Conservation (phyloP, 1,140 invertebrate species). For the Anastatus disparis region DNA sequence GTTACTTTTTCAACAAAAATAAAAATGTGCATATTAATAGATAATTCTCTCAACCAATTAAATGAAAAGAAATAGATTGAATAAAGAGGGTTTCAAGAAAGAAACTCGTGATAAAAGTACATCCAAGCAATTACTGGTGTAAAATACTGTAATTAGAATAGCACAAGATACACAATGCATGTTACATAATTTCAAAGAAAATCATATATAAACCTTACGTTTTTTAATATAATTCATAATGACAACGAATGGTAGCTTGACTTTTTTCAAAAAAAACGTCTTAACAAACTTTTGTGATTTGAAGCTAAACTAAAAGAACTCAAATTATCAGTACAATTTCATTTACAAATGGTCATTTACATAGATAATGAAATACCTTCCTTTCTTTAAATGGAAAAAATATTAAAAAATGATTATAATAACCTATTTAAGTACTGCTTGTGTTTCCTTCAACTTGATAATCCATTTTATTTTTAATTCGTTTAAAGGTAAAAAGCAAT, state of each 20-base stretch:
- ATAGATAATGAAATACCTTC: no score
- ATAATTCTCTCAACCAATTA: no score
- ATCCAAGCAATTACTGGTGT: constrained; percentile 22
- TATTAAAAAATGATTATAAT: neutral
- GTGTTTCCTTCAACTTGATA: neutral
- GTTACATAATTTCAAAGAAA: constrained; percentile 29
- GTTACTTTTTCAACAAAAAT: neutral
- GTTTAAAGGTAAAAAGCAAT: constrained; percentile 25
- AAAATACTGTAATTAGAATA: constrained; percentile 43
- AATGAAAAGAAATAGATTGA: neutral
- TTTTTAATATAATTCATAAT: constrained; percentile 6
- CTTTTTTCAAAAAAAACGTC: constrained; percentile 5
- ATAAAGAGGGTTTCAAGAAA: neutral
- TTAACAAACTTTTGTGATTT: neutral
- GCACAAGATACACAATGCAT: constrained; percentile 40
- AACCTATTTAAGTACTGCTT: constrained; percentile 19
- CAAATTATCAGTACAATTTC: no score
- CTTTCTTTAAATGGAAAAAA: no score
- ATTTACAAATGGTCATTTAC: no score
- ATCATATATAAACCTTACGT: neutral
- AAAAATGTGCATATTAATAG: no score
- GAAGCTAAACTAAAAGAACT: neutral
- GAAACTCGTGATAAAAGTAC: constrained; percentile 22
- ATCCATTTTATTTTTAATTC: constrained; percentile 14
- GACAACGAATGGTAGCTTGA: constrained; percentile 1